Evolutionary conservation across 2,888 invertebrate species (phyloP), one percentile per base, ranked within the genome.

Genomic region (Drosophila nigricruria): DNA sequence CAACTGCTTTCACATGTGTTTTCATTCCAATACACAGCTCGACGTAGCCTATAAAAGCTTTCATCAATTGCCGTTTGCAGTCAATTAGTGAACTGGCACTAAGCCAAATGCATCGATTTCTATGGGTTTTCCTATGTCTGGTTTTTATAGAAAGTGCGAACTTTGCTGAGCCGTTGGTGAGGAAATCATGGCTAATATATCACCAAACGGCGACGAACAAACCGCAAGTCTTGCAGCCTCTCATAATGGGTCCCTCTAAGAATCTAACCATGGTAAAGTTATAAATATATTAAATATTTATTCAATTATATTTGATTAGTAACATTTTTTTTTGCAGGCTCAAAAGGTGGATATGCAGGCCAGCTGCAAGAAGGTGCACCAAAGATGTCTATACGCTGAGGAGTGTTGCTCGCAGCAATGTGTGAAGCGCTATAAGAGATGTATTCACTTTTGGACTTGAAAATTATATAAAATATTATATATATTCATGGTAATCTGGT

Each of bases 401-500:
- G 25, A 61, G 3, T 61, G 60, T 6, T 63, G 47, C 30, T 18
- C 38, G 0, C 30, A 6, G 30, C 60, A 63, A 1, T 16, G 60
- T 12, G 9, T 32, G 18, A 61, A 32, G 25, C 14, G 6, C 2
- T 32, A 60, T 25, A 60, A 60, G 3, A 52, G 53, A 4, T 61
- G 54, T 14, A 5, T 25, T 10, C 30, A 47, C n/a, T 30, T 23
- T 3, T 58, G n/a, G 45, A 9, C 6, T 20, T 57, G n/a, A 60
- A n/a, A n/a, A n/a, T n/a, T n/a, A n/a, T n/a, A n/a, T n/a, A n/a
- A n/a, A n/a, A n/a, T n/a, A n/a, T n/a, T n/a, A n/a, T n/a, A n/a
- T n/a, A n/a, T n/a, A n/a, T n/a, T n/a, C n/a, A n/a, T n/a, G n/a
- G n/a, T n/a, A n/a, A n/a, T n/a, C n/a, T n/a, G n/a, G n/a, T n/a